These are phyloP conservation scores for Sialia sialis DNA, from an alignment of 2,113 vertebrate genomes.

Conservation along the genomic window DNA sequence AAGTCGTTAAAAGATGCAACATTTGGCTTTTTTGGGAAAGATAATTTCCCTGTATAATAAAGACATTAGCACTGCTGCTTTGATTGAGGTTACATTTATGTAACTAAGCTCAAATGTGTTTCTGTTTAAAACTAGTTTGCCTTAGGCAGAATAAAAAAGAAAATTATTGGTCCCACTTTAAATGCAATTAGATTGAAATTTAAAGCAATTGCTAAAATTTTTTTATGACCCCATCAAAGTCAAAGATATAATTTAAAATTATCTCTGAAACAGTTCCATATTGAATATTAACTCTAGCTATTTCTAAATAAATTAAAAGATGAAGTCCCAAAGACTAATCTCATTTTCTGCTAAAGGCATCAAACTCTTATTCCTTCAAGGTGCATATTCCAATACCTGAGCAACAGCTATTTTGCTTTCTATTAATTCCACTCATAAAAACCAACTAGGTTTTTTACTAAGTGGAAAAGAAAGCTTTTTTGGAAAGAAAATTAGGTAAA, in stretches of 20 bases:
- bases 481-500: not conserved
- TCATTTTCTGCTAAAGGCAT: not conserved
- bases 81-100: not conserved
- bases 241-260: not conserved
- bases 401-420: not conserved
- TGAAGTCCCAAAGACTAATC: not conserved
- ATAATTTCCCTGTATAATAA: not conserved
- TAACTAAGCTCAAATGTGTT: not conserved
- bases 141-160: not conserved
- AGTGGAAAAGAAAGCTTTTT: not conserved
- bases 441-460: not conserved
- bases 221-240: accelerated
- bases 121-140: not conserved
- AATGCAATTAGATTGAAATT: not conserved
- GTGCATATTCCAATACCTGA: not conserved
- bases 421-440: not conserved
- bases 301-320: not conserved
- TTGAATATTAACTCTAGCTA: not conserved
- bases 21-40: not conserved
- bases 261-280: not conserved
- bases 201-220: not conserved
- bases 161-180: not conserved
- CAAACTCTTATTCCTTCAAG: not conserved
- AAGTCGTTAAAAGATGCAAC: not conserved
- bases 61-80: not conserved